Base-by-base conservation (phyloP, 2,888 invertebrate species). In the Cantharis rustica region DNA sequence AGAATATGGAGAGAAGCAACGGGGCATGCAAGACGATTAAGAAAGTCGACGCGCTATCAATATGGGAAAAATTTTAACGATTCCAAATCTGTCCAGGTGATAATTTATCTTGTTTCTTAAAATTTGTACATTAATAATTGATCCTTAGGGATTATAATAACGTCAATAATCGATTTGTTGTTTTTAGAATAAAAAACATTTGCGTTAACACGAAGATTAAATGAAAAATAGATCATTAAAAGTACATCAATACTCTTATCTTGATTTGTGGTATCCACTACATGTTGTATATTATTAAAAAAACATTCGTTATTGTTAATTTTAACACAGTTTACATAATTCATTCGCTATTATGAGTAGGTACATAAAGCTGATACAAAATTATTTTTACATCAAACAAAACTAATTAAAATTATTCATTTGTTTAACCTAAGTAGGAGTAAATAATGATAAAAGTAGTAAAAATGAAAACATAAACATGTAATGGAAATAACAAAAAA, bases 1-100 rank as follows among this genome's bases (percentile, higher is more conserved):
- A 90, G 93, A 83, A 95, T 95, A 84, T 95, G 94, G 92, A 90
- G 92, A 31, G 95, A 95, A 86, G 95, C 95, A 1, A 90, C 92
- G 4, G 92, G 92, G 82, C 95, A 95, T 86, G 92, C 93, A 16
- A 91, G 92, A 80, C 90, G 94, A 78, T 89, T 94, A 87, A 90
- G 93, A 63, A 91, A 91, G 78, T 90, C 91, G 82, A 90, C 90
- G 68, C 91, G 91, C 85, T 90, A 90, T 81, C 83, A 86, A 75
- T 87, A 90, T 10, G 90, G 90, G 15, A 89, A 90, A 77, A 91
- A 91, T 77, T 72, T 86, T 66, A 85, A 84, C 71, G 94, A 94
- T 85, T 93, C 93, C 90, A 95, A 94, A 89, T 94, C 94, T 80
- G 92, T 95, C 80, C 94, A 94, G 92, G 94, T 94, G 86, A 81